Evolutionary conservation across 1,140 invertebrate species (phyloP).

Genomic region (Antheraea mylitta): DNA sequence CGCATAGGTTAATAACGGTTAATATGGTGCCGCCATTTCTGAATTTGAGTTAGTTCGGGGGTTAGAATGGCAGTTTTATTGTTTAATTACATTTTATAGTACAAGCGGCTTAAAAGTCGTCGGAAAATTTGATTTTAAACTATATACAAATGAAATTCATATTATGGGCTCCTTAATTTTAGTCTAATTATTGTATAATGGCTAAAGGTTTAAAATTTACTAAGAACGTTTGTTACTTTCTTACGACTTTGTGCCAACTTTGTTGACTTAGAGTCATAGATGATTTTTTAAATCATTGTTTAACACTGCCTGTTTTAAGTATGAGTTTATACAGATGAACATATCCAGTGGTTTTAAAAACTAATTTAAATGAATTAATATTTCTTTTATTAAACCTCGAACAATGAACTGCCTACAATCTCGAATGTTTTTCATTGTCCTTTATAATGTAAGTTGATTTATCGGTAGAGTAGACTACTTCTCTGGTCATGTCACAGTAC

Average conservation of each 20-base stretch:
- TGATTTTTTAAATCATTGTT: conserved; percentile 5
- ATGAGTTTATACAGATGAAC: conserved; percentile 26
- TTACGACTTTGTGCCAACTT: conserved; percentile 1
- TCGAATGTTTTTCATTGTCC: conserved; percentile 64
- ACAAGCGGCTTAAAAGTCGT: not conserved
- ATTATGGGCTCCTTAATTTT: not conserved
- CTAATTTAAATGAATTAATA: not conserved
- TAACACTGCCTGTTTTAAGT: conserved; percentile 30
- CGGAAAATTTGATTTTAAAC: not conserved
- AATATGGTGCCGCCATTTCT: conserved; percentile 66
- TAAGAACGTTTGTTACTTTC: not conserved
- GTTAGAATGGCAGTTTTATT: conserved; percentile 46
- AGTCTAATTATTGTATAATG: not conserved
- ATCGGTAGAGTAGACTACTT: conserved; percentile 63
- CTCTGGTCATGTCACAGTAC: conserved; percentile 61
- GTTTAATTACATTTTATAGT: conserved; percentile 26
- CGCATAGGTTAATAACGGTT: conserved; percentile 40
- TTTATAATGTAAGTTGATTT: conserved; percentile 64
- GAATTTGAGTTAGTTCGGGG: conserved; percentile 75
- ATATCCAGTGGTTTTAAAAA: conserved; percentile 27
- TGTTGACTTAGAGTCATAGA: not conserved
- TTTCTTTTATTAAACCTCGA: conserved; percentile 22
- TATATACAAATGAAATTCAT: not conserved
- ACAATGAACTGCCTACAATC: conserved; percentile 61
- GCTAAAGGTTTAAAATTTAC: not conserved